Base-by-base conservation (phyloP, 2,797 vertebrate species). In the Mus minutoides region DNA sequence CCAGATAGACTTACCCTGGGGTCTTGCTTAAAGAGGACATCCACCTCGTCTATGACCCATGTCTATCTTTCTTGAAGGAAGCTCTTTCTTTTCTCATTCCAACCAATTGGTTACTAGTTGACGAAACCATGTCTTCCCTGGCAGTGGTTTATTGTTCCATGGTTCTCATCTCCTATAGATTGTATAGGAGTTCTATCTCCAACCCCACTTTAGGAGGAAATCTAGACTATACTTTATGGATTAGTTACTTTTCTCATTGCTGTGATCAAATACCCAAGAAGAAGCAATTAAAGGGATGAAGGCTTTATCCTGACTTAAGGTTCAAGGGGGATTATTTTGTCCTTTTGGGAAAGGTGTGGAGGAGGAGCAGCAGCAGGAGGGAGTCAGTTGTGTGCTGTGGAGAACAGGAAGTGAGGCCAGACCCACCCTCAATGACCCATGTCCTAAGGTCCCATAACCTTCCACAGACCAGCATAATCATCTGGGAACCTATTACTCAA, bases 21-120 rank as follows among this genome's bases (percentile, higher is more conserved):
- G 43, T 92, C 52, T 58, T 73, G 40, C 37, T 84, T 90, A 85
- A 90, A 92, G 40, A 90, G 43, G 16, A 19, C 17, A 56, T 31
- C 14, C 73, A 19, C 10, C 22, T 95, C 26, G 67, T 89, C 13
- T 87, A 12, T 91, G 71, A 73, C 6, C 9, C 10, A n/a, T 21
- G n/a, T 13, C 0, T 8, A 80, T 93, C 5, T 58, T 96, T 90
- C 79, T n/a, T 62, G 37, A 78, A 14, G 21, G 69, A 94, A 96
- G 5, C 10, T 79, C 4, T 93, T 89, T 67, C 22, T 90, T 80
- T 10, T 93, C 31, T 2, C 34, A 86, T 54, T 73, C 1, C 1
- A 92, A 80, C 22, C 5, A 82, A 7, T 34, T 91, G 16, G 16
- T 46, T 88, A 82, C 89, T 29, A 92, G 2, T 40, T 84, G 58